phyloP scores from a whole-genome alignment of 2,113 vertebrate genomes.

The Taurulus bubalis region DNA sequence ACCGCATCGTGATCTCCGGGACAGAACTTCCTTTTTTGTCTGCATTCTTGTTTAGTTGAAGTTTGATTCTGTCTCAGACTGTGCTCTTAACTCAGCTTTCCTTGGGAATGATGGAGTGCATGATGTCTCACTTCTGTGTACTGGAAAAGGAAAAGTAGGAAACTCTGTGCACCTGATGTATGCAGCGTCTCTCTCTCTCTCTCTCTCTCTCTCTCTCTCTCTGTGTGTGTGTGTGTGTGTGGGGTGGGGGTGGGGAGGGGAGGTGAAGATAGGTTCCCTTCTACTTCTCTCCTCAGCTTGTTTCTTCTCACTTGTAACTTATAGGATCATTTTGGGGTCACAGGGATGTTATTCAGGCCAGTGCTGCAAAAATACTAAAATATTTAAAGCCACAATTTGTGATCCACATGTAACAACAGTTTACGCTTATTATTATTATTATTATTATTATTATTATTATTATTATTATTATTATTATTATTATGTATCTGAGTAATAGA shows the following conservation, averaged over 20 bases:
- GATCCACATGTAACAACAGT: background rate
- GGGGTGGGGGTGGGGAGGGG: too few species aligned
- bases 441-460: too few species aligned
- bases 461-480: too few species aligned
- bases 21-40: conserved; percentile 34
- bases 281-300: background rate
- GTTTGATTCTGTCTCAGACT: conserved; percentile 33
- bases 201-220: too few species aligned
- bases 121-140: conserved; percentile 43
- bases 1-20: conserved; percentile 54
- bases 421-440: too few species aligned
- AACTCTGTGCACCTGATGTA: conserved; percentile 37
- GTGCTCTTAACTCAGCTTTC: conserved; percentile 28
- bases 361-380: background rate
- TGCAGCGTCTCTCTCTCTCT: too few species aligned
- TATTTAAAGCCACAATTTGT: background rate
- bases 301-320: background rate
- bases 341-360: background rate
- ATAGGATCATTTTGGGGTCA: background rate
- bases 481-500: background rate
- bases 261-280: background rate
- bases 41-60: conserved; percentile 35
- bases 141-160: conserved; percentile 16
- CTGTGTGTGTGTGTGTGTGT: background rate
- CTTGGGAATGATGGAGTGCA: conserved; percentile 26